Conservation (phyloP, 2,797 vertebrate genomes). For the Miichthys miiuy region DNA sequence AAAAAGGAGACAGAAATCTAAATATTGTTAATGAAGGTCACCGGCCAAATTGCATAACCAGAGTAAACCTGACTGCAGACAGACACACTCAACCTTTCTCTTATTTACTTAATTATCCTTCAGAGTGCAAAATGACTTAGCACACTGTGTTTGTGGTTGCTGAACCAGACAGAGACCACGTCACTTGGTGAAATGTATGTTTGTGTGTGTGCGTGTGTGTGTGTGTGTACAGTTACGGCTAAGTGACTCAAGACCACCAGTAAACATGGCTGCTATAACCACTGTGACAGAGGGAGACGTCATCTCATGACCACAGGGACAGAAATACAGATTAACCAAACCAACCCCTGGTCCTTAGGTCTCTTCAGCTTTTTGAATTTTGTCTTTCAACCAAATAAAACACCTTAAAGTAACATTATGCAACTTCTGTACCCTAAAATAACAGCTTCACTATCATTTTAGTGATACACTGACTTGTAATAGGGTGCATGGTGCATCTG, state of each 20-base stretch:
- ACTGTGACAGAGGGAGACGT: constrained; percentile 53
- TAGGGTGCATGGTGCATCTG: too few species aligned
- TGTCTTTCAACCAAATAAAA: neutral
- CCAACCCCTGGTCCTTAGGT: neutral
- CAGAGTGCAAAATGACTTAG: constrained; percentile 53
- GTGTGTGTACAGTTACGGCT: constrained; percentile 30
- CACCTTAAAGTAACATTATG: neutral
- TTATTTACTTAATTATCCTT: constrained; percentile 63
- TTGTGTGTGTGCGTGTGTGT: constrained; percentile 35
- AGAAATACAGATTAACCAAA: constrained; percentile 47
- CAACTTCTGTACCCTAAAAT: too few species aligned
- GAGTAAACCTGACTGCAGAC: constrained; percentile 34
- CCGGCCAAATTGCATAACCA: constrained; percentile 39
- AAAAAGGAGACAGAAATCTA: constrained; percentile 48
- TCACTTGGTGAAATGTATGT: constrained; percentile 49
- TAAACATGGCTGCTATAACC: constrained; percentile 61
- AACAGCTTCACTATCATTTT: too few species aligned
- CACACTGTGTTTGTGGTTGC: constrained; percentile 53
- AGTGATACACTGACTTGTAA: too few species aligned
- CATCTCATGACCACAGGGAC: constrained; percentile 52
- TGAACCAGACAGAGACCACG: constrained; percentile 50
- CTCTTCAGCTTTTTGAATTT: neutral
- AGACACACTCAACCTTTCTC: constrained; percentile 55
- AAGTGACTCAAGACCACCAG: constrained; percentile 68
- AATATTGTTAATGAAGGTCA: constrained; percentile 66